Percentiles rank a stretch among this genome's conserved stretches.
phyloP scores from a whole-genome alignment of 2,113 vertebrate genomes.

The Chiloscyllium plagiosum region DNA sequence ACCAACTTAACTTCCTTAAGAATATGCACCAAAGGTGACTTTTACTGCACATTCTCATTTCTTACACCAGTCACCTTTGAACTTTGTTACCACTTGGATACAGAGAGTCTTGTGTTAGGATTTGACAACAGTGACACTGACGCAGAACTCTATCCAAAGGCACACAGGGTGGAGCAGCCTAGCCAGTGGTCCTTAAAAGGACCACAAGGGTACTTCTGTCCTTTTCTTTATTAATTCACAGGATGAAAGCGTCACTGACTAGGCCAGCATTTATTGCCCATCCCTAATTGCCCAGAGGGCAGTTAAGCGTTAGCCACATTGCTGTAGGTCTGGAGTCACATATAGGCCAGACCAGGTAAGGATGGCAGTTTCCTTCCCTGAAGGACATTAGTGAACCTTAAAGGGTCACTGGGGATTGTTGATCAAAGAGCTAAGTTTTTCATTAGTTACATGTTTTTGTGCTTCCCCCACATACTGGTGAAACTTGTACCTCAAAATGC shows the following conservation, averaged over 20 bases:
- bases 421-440: neutral
- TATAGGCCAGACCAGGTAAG: no score
- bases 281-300: no score
- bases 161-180: neutral
- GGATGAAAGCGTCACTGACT: no score
- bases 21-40: neutral
- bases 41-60: neutral
- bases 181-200: neutral
- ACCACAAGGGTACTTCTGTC: neutral
- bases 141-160: neutral
- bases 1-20: neutral
- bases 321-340: no score
- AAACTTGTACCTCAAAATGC: neutral
- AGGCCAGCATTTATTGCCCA: no score
- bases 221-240: no score
- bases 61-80: neutral
- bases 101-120: neutral
- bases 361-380: no score
- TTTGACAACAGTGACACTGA: neutral
- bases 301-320: no score
- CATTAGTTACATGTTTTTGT: neutral
- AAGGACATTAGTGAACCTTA: no score
- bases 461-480: neutral
- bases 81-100: neutral
- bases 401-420: no score